phyloP scores from a whole-genome alignment of 2,113 vertebrate genomes.

The Dascyllus trimaculatus region DNA sequence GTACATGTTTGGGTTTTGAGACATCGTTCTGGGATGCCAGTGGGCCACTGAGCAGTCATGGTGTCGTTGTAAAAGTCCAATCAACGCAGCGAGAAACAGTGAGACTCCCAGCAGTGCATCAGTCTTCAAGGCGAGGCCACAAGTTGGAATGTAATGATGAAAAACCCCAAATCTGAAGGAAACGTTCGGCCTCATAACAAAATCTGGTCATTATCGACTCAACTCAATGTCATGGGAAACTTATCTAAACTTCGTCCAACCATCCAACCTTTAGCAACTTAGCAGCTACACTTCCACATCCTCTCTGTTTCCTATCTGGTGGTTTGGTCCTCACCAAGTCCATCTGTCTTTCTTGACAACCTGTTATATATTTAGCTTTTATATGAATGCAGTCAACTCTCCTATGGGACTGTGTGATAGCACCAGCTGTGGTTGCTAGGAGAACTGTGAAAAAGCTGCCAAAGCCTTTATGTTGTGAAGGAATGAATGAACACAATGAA shows the following conservation, averaged over 20 bases:
- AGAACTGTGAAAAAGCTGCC: conserved; percentile 36
- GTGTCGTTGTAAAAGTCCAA: conserved; percentile 54
- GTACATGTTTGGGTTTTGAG: conserved; percentile 25
- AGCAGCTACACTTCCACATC: background rate
- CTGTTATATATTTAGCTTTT: conserved; percentile 42
- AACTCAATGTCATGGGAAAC: conserved; percentile 36
- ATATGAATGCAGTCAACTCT: conserved; percentile 27
- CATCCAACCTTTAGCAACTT: conserved; percentile 14
- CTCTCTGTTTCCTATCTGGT: background rate
- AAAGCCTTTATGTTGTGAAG: conserved; percentile 21
- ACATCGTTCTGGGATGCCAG: conserved; percentile 37
- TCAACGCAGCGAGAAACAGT: conserved; percentile 64
- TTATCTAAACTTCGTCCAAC: conserved; percentile 18
- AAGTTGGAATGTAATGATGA: conserved; percentile 62
- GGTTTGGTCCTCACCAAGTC: conserved; percentile 21
- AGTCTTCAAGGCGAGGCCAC: conserved; percentile 60
- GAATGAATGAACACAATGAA: conserved; percentile 42
- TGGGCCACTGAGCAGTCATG: conserved; percentile 43
- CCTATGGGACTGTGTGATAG: conserved; percentile 7
- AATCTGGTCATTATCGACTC: conserved; percentile 62
- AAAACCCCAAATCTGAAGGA: conserved; percentile 57
- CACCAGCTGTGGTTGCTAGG: conserved; percentile 49
- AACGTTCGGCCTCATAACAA: conserved; percentile 29
- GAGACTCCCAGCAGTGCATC: conserved; percentile 67
- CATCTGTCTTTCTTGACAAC: conserved; percentile 34